These are phyloP conservation scores for Falco concolor DNA, from an alignment of 2,797 vertebrate species.

Conservation along the genomic window DNA sequence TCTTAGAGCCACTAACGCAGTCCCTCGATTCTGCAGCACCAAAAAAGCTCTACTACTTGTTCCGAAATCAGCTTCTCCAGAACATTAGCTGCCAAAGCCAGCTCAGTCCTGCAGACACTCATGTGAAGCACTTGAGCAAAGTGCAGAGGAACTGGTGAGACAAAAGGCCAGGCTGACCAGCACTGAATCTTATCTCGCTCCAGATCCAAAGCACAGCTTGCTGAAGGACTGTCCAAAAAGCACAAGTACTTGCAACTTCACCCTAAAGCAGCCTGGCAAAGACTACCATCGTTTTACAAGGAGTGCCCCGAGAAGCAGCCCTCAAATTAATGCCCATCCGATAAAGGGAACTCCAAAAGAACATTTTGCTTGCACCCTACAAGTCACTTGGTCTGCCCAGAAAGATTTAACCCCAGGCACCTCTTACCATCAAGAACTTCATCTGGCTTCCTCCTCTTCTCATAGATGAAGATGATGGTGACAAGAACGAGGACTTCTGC, in stretches of 20 bases:
- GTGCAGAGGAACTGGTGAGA: background rate
- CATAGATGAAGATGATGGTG: constrained; percentile 95
- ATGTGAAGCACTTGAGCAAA: background rate
- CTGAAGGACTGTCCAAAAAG: background rate
- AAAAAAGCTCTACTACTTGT: background rate
- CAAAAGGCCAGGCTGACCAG: background rate
- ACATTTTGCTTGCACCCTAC: background rate
- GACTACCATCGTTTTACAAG: background rate
- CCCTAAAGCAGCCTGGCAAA: fast-evolving
- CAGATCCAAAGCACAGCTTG: background rate
- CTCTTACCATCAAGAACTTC: constrained; percentile 88
- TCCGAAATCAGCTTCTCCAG: background rate
- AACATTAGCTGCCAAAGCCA: background rate
- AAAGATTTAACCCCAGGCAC: background rate
- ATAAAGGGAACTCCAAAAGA: fast-evolving
- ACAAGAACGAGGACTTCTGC: constrained; percentile 92
- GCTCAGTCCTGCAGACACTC: background rate
- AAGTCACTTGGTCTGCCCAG: background rate
- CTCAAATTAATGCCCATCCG: background rate
- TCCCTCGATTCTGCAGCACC: background rate
- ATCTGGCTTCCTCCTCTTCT: constrained; percentile 96
- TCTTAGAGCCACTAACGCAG: background rate
- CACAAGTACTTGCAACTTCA: background rate
- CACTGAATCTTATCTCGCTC: background rate
- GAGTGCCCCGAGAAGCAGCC: background rate